Evolutionary conservation across 35 echinoderm and acorn worm species (phyloP), one percentile per base, ranked within the genome.

Genomic region (Heliocidaris erythrogramma): DNA sequence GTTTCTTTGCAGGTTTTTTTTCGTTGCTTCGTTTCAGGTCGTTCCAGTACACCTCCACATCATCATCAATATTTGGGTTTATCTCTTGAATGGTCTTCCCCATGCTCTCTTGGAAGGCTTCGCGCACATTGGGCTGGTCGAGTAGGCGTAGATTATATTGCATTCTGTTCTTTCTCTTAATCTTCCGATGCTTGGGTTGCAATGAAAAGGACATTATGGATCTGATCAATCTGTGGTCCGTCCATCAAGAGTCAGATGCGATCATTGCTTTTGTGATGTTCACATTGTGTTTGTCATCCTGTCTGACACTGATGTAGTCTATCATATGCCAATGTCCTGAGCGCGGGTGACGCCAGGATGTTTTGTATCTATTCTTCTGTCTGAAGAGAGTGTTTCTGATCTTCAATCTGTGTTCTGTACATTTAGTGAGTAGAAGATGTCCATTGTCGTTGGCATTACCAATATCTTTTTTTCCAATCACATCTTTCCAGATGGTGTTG

Each of bases 311-410:
- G 17, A 93, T 30, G 88, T 85, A 95, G 60, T 93, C 85, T 0
- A 94, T 96, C 92, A 94, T 47, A 87, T 96, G 61, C 95, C 95
- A 96, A 17, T 96, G 60, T 88, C 92, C 90, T 5, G 95, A 96
- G 18, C 95, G n/a, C n/a, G n/a, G n/a, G n/a, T n/a, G n/a, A n/a
- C n/a, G n/a, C n/a, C n/a, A n/a, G n/a, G n/a, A n/a, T n/a, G n/a
- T 87, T 60, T 94, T 96, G 5, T 88, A 59, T 56, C 65, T 94
- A 53, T 96, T 85, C 13, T 85, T 60, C 5, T 85, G 90, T 50
- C 71, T 86, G 85, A 96, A 96, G 71, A 88, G 21, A 13, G 95
- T 96, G 85, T 96, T 96, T 48, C 84, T 96, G 50, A 96, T 88
- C 2, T 85, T 86, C 17, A 95, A 47, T 56, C 88, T 21, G 60